Percentiles rank a stretch among this genome's conserved stretches.
Evolutionary conservation across 1,140 invertebrate genomes (phyloP).

Genomic region (Pseudomyrmex sp.): DNA sequence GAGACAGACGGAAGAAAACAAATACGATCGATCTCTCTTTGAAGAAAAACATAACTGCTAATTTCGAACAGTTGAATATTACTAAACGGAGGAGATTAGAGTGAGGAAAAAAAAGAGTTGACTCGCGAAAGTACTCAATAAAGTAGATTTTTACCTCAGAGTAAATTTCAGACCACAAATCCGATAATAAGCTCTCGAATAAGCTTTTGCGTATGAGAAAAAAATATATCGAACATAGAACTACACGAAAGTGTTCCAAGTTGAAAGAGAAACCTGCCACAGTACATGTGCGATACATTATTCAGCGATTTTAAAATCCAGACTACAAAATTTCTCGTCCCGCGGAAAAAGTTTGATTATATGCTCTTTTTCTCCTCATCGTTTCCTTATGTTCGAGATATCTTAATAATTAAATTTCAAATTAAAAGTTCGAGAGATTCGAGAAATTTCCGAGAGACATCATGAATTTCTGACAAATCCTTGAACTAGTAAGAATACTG

Average conservation of each 20-base stretch:
- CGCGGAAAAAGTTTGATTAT: background rate
- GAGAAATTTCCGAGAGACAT: background rate
- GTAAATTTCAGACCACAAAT: background rate
- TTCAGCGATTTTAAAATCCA: background rate
- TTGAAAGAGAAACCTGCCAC: background rate
- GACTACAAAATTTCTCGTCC: background rate
- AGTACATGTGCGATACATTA: background rate
- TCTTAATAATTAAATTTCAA: slow-evolving; percentile 15
- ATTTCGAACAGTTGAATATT: background rate
- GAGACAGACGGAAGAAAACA: background rate
- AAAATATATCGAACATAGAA: background rate
- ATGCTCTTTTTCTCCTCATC: background rate
- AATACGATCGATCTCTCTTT: background rate
- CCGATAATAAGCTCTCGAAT: background rate
- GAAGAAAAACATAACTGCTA: background rate
- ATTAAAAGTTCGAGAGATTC: background rate
- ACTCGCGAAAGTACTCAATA: background rate
- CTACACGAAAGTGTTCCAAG: background rate
- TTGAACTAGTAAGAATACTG: background rate
- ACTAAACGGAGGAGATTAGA: background rate
- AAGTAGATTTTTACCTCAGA: background rate
- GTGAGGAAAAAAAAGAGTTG: background rate
- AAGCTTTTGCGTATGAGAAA: background rate
- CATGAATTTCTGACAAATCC: slow-evolving; percentile 23
- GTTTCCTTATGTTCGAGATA: background rate